Evolutionary conservation across 2,888 invertebrate genomes (phyloP).

Genomic region (Drosophila imparisetae): DNA sequence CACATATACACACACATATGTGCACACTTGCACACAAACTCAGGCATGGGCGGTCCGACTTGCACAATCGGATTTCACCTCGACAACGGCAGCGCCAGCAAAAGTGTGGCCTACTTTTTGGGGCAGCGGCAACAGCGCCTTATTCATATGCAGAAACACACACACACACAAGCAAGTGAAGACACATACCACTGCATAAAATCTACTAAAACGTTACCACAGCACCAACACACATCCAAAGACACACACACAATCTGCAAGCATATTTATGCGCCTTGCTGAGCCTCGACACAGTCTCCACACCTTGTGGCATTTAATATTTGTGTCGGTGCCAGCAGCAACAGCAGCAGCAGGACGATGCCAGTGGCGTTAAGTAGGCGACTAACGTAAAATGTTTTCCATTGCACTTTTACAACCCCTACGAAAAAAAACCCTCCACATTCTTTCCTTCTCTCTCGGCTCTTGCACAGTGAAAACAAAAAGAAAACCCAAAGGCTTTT

Average conservation of each 20-base stretch:
- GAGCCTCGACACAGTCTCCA: constrained; percentile 69
- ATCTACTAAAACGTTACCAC: constrained; percentile 74
- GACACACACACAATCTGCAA: constrained; percentile 13
- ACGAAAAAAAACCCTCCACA: background rate
- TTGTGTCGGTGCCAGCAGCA: constrained; percentile 56
- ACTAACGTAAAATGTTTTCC: constrained; percentile 66
- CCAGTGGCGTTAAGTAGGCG: constrained; percentile 65
- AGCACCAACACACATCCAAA: constrained; percentile 23
- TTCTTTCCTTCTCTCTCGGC: background rate
- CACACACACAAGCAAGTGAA: constrained; percentile 47
- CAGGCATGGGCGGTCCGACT: background rate
- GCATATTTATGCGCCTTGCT: constrained; percentile 67
- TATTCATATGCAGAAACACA: constrained; percentile 37
- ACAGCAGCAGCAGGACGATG: constrained; percentile 26
- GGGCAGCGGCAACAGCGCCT: constrained; percentile 15
- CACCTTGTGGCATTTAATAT: constrained; percentile 81
- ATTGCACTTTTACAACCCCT: constrained; percentile 52
- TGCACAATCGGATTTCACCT: constrained; percentile 46
- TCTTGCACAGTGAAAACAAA: constrained; percentile 4
- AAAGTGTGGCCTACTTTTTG: constrained; percentile 76
- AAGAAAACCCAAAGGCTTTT: constrained; percentile 42
- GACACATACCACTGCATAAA: constrained; percentile 55
- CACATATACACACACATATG: constrained; percentile 10
- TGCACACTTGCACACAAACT: constrained; percentile 10
- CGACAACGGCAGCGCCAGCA: constrained; percentile 49